phyloP scores from a whole-genome alignment of 2,888 invertebrate species.

The Drosophila peninsularis region DNA sequence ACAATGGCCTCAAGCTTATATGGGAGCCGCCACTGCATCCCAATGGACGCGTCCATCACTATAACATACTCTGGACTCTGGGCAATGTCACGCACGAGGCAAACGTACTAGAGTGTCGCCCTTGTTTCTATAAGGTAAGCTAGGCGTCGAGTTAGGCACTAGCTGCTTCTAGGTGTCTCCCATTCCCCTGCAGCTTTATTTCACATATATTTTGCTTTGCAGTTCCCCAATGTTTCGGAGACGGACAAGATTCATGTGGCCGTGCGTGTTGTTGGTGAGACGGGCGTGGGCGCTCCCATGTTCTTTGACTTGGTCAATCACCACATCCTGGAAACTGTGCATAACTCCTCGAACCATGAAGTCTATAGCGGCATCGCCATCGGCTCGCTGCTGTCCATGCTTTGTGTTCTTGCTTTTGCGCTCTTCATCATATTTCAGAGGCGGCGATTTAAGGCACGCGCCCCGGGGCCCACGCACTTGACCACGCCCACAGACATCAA shows the following conservation, averaged over 20 bases:
- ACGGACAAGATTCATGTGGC: slow-evolving; percentile 83
- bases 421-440: slow-evolving; percentile 82
- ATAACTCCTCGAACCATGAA: slow-evolving; percentile 69
- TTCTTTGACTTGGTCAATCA: slow-evolving; percentile 81
- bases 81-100: slow-evolving; percentile 82
- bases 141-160: too few species aligned
- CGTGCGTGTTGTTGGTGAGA: slow-evolving; percentile 83
- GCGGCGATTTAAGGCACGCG: slow-evolving; percentile 81
- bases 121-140: slow-evolving; percentile 80
- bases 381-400: slow-evolving; percentile 79
- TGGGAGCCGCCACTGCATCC: slow-evolving; percentile 84
- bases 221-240: slow-evolving; percentile 84
- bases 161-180: too few species aligned
- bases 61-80: slow-evolving; percentile 83
- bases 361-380: slow-evolving; percentile 83
- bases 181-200: not conserved
- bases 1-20: slow-evolving; percentile 81
- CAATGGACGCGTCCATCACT: slow-evolving; percentile 83
- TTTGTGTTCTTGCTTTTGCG: slow-evolving; percentile 82
- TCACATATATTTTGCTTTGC: slow-evolving; percentile 1
- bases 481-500: slow-evolving; percentile 82
- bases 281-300: slow-evolving; percentile 83
- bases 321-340: slow-evolving; percentile 64
- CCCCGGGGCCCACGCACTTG: slow-evolving; percentile 79
- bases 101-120: slow-evolving; percentile 79